phyloP scores from a whole-genome alignment of 2,113 vertebrate genomes.

The Raja brachyura region DNA sequence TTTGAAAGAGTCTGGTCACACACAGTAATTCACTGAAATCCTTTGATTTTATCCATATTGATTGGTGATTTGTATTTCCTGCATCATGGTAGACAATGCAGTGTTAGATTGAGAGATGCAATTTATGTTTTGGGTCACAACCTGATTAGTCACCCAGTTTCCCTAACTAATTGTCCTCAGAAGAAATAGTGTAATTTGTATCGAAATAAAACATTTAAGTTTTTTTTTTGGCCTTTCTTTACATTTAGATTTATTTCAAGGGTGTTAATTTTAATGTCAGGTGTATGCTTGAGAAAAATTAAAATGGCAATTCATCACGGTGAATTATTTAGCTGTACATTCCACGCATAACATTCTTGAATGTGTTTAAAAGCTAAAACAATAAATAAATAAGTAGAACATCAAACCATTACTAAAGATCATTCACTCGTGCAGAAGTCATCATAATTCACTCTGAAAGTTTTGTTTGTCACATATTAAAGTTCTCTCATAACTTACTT shows the following conservation, averaged over 20 bases:
- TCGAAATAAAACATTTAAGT: not conserved
- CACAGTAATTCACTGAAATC: not conserved
- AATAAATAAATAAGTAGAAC: conserved; percentile 17
- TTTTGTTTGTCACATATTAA: not conserved
- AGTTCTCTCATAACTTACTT: not conserved
- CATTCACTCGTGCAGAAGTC: not conserved
- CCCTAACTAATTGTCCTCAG: conserved; percentile 9
- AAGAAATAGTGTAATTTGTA: not conserved
- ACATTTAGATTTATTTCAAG: conserved; percentile 14
- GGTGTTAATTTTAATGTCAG: conserved; percentile 1
- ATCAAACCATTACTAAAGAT: conserved; percentile 8
- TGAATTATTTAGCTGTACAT: conserved; percentile 24
- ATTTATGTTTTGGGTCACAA: not conserved
- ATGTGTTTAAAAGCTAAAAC: conserved; percentile 5
- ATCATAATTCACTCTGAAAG: not conserved
- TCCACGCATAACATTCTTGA: not conserved
- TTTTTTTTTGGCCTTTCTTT: not conserved
- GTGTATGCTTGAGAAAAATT: conserved; percentile 1
- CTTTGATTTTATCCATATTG: not conserved
- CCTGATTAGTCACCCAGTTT: not conserved
- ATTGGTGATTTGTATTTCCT: not conserved
- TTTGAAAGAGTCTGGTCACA: not conserved
- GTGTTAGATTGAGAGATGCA: not conserved
- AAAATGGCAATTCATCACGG: conserved; percentile 1
- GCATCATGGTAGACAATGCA: not conserved